Conservation (phyloP, 2,888 invertebrate species). For the Nasonovia ribisnigri region DNA sequence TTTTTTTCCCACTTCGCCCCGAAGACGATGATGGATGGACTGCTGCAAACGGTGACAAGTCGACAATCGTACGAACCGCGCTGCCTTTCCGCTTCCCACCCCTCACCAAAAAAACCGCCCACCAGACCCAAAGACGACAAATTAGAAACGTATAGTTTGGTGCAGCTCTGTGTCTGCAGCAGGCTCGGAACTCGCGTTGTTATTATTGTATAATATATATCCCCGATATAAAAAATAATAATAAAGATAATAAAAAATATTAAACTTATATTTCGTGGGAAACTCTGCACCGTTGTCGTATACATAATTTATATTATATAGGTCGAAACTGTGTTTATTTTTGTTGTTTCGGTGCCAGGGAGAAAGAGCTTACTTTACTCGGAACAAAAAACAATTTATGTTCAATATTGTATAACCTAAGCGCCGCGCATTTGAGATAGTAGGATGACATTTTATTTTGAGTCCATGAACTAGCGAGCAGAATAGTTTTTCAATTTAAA, state of each 20-base stretch:
- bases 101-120: neutral
- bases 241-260: neutral
- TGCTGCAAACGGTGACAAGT: slow-evolving; percentile 43
- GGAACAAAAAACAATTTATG: slow-evolving; percentile 8
- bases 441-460: neutral
- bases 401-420: neutral
- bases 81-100: neutral
- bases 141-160: neutral
- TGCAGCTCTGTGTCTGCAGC: neutral
- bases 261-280: neutral
- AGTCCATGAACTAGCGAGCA: neutral
- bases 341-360: neutral
- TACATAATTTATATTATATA: neutral
- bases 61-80: neutral
- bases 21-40: slow-evolving; percentile 49
- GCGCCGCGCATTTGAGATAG: neutral
- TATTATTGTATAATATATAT: neutral
- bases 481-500: slow-evolving; percentile 2
- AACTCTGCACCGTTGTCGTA: neutral
- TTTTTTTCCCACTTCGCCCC: neutral
- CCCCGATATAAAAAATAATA: neutral
- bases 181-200: neutral
- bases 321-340: neutral
- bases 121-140: neutral
- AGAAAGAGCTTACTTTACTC: neutral